Percentiles rank a stretch among this genome's conserved stretches.
These are phyloP conservation scores for Acrossocheilus fasciatus DNA, from an alignment of 2,797 vertebrate species.

Conservation along the genomic window DNA sequence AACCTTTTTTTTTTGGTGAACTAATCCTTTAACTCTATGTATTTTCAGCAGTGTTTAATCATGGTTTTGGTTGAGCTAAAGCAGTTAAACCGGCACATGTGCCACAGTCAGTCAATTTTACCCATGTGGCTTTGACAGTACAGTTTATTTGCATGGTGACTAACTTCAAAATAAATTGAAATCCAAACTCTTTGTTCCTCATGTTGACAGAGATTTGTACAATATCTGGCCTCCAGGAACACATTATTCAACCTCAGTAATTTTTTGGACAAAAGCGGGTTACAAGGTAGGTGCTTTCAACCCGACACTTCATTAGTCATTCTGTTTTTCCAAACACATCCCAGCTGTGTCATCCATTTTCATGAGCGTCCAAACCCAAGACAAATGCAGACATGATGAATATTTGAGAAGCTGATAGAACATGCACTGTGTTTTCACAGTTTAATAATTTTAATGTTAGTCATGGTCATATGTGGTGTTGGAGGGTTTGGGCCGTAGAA, in stretches of 20 bases:
- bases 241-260: slow-evolving; percentile 97
- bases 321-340: slow-evolving; percentile 19
- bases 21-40: neutral
- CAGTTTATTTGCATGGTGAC: neutral
- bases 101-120: neutral
- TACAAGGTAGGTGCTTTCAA: slow-evolving; percentile 85
- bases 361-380: slow-evolving; percentile 6
- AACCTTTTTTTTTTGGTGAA: neutral
- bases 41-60: slow-evolving; percentile 5
- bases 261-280: slow-evolving; percentile 97
- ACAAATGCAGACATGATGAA: slow-evolving; percentile 15
- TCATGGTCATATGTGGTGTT: neutral
- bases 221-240: slow-evolving; percentile 97
- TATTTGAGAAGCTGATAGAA: slow-evolving; percentile 7
- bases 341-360: slow-evolving; percentile 33
- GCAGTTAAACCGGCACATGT: neutral
- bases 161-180: neutral
- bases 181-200: slow-evolving; percentile 45
- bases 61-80: neutral
- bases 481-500: slow-evolving; percentile 11
- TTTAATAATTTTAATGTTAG: slow-evolving; percentile 16
- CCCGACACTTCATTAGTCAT: neutral
- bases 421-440: neutral
- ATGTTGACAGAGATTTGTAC: slow-evolving; percentile 90
- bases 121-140: neutral